phyloP scores from a whole-genome alignment of 2,888 invertebrate genomes.

The Pristionchus exspectatus region DNA sequence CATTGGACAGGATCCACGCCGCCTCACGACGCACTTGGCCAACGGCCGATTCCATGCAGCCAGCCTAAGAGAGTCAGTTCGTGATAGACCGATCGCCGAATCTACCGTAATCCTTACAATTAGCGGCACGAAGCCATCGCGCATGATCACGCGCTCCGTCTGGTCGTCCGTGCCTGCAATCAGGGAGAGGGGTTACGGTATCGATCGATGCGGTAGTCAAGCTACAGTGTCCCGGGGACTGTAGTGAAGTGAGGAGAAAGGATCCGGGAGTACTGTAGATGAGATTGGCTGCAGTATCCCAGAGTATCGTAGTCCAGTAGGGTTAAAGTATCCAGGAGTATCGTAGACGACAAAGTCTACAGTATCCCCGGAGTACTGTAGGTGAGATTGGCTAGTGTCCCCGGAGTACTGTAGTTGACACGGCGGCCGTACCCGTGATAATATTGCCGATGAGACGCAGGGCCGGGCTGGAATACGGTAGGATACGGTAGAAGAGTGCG shows the following conservation, averaged over 20 bases:
- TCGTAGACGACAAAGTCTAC: no score
- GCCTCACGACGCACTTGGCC: constrained; percentile 50
- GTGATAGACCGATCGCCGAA: neutral
- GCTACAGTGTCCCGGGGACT: neutral
- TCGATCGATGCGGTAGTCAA: neutral
- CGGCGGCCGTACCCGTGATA: constrained; percentile 8
- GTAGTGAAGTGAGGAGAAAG: no score
- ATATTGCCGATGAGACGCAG: constrained; percentile 55
- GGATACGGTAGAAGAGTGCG: neutral
- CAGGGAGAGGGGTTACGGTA: neutral
- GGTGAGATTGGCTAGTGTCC: no score
- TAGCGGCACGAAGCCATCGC: constrained; percentile 17
- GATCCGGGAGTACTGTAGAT: no score
- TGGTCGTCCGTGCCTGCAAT: constrained; percentile 45
- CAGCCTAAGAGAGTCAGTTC: neutral
- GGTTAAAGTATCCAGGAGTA: no score
- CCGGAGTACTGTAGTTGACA: neutral
- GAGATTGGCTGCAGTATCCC: no score
- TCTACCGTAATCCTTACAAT: constrained; percentile 31
- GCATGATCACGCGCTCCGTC: constrained; percentile 43
- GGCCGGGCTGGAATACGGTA: constrained; percentile 45
- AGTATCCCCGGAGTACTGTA: neutral
- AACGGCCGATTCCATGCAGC: neutral
- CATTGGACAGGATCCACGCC: constrained; percentile 53
- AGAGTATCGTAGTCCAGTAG: no score